Evolutionary conservation across 1,140 invertebrate species (phyloP).

Genomic region (Oscheius sp.): DNA sequence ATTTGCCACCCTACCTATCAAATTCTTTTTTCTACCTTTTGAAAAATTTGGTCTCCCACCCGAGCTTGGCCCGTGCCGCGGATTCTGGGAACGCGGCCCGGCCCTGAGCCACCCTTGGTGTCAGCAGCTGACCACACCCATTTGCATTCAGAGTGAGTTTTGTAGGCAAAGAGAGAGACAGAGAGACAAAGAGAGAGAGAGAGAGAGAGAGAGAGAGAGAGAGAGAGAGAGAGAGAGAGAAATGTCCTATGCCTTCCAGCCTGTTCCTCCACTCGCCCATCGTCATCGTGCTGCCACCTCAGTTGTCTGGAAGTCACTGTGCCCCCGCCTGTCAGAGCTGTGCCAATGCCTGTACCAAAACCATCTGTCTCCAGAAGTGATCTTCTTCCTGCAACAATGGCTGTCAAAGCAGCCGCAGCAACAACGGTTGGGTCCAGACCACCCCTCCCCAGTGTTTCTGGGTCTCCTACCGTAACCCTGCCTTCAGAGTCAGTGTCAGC

Average conservation of each 20-base stretch:
- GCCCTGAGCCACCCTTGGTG: too few relatives aligned
- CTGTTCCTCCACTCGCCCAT: background rate
- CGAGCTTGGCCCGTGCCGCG: too few relatives aligned
- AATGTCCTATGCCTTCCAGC: background rate
- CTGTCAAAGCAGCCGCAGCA: background rate
- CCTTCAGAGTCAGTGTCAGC: background rate
- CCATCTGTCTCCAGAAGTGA: background rate
- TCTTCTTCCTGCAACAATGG: background rate
- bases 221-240: too few relatives aligned
- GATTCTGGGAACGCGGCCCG: too few relatives aligned
- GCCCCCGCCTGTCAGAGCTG: conserved; percentile 1
- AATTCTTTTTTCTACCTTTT: too few relatives aligned
- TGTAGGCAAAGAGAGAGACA: background rate
- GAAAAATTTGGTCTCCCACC: too few relatives aligned
- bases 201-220: too few relatives aligned
- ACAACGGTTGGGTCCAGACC: background rate
- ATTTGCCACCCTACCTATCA: background rate
- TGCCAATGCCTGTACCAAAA: background rate
- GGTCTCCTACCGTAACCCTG: background rate
- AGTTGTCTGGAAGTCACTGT: background rate
- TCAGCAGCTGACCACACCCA: background rate
- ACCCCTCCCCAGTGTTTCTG: background rate
- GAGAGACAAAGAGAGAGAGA: background rate
- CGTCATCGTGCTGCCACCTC: background rate
- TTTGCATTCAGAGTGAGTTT: conserved; percentile 6